A percentile compares a stretch with the other conserved stretches of the same genome.
phyloP scores from a whole-genome alignment of 2,113 vertebrate species.

The Telmatochromis brichardi region DNA sequence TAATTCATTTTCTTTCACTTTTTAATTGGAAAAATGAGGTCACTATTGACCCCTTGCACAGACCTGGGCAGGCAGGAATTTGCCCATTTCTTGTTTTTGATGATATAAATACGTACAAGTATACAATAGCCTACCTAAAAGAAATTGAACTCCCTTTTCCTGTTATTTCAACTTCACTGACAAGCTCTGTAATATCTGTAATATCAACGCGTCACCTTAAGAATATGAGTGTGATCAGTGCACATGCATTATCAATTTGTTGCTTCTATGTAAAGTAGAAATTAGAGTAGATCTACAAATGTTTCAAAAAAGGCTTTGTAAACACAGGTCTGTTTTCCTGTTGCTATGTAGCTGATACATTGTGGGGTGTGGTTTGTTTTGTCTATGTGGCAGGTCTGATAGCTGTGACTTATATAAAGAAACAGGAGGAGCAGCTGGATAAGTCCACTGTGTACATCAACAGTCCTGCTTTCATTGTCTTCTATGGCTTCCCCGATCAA shows the following conservation, averaged over 20 bases:
- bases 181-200: not conserved
- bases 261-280: not conserved
- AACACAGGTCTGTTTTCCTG: not conserved
- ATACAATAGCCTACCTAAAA: not conserved
- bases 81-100: not conserved
- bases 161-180: not conserved
- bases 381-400: constrained; percentile 75
- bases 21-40: not conserved
- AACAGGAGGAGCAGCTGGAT: constrained; percentile 62
- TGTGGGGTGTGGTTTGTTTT: not conserved
- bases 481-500: constrained; percentile 83
- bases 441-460: constrained; percentile 54
- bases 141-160: not conserved
- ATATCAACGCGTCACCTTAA: not conserved
- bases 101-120: not conserved
- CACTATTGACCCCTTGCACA: not conserved
- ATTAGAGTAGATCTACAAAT: not conserved
- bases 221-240: not conserved
- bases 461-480: constrained; percentile 75
- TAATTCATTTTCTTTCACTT: not conserved
- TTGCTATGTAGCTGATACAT: not conserved
- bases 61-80: not conserved
- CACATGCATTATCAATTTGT: not conserved
- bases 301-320: not conserved
- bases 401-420: constrained; percentile 73